A percentile compares a stretch with the other conserved stretches of the same genome.
Evolutionary conservation across 2,888 invertebrate genomes (phyloP).

Genomic region (Microplitis deprimator): DNA sequence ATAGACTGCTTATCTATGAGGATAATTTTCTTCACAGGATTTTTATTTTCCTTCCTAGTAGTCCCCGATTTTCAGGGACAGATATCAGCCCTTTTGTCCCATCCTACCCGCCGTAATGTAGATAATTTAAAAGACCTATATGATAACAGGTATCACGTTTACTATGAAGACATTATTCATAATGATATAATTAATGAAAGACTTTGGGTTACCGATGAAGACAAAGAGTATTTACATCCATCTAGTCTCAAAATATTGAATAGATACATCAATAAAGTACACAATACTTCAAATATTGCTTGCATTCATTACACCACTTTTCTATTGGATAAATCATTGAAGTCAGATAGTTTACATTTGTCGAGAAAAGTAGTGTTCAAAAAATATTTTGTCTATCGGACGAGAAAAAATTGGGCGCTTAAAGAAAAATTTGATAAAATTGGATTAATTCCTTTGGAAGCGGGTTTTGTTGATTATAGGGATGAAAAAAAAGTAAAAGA

Average conservation of each 20-base stretch:
- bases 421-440: not conserved
- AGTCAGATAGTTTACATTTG: not conserved
- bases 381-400: not conserved
- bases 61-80: not conserved
- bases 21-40: not conserved
- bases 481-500: too few species aligned
- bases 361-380: not conserved
- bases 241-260: not conserved
- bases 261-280: not conserved
- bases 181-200: not conserved
- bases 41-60: not conserved
- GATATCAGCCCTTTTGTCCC: not conserved
- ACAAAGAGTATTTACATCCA: not conserved
- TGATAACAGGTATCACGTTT: not conserved
- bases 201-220: not conserved
- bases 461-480: not conserved
- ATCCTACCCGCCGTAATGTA: not conserved
- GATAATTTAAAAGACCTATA: not conserved
- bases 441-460: not conserved
- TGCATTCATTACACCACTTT: not conserved
- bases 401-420: not conserved
- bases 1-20: not conserved
- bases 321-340: not conserved
- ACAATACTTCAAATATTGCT: not conserved
- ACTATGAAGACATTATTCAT: not conserved